Conservation (phyloP, 2,888 invertebrate genomes). For the Alviniconcha strummeri region DNA sequence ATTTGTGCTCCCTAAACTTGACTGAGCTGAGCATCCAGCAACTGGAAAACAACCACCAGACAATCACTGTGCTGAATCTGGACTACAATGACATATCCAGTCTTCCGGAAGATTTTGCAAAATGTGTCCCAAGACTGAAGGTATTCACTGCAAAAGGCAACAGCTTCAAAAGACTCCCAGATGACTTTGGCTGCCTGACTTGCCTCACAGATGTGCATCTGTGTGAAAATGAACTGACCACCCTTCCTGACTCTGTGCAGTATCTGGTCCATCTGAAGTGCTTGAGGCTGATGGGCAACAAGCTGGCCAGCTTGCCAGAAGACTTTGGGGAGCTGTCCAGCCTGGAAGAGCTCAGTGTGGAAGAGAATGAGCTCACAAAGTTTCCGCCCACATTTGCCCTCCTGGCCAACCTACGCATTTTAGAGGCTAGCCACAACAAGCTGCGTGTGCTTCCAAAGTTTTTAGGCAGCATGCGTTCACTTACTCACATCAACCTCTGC, state of each 20-base stretch:
- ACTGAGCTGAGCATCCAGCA: background rate
- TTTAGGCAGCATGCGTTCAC: slow-evolving; percentile 32
- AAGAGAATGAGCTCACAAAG: slow-evolving; percentile 53
- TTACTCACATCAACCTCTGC: slow-evolving; percentile 29
- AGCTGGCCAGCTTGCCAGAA: slow-evolving; percentile 48
- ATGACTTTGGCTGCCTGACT: slow-evolving; percentile 47
- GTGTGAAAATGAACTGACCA: slow-evolving; percentile 54
- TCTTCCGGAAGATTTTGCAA: slow-evolving; percentile 51
- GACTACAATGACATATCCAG: slow-evolving; percentile 55
- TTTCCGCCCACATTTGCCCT: slow-evolving; percentile 60
- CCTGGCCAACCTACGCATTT: slow-evolving; percentile 43
- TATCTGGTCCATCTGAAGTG: slow-evolving; percentile 47
- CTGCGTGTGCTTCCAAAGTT: slow-evolving; percentile 41
- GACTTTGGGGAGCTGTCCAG: slow-evolving; percentile 49
- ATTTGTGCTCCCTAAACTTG: slow-evolving; percentile 20
- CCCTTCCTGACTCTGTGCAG: slow-evolving; percentile 51
- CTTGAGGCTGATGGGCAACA: slow-evolving; percentile 59
- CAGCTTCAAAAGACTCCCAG: slow-evolving; percentile 50
- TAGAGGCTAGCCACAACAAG: slow-evolving; percentile 57
- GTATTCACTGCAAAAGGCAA: slow-evolving; percentile 59
- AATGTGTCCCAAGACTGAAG: slow-evolving; percentile 43
- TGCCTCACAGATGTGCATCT: slow-evolving; percentile 52
- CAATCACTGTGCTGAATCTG: slow-evolving; percentile 43
- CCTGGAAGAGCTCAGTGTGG: slow-evolving; percentile 50
- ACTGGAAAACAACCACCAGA: background rate